These are phyloP conservation scores for Scarus forsteni DNA, from an alignment of 2,797 vertebrate species.

Conservation along the genomic window DNA sequence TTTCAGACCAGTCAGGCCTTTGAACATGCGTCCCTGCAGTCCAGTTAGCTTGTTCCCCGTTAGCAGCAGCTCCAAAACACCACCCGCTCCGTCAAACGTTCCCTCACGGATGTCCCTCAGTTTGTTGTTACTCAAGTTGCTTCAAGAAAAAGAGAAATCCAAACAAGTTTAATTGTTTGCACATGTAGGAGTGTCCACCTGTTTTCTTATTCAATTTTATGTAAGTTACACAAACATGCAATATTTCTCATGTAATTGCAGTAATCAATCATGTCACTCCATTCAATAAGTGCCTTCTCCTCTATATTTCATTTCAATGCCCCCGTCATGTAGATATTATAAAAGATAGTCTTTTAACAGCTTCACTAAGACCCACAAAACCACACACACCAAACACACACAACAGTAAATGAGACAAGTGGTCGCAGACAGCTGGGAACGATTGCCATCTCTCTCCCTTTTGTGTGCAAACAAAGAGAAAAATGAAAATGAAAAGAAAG, in stretches of 20 bases:
- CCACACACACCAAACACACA: constrained; percentile 23
- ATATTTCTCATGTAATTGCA: constrained; percentile 40
- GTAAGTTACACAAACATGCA: not conserved
- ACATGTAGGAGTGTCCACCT: not conserved
- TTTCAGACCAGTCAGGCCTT: constrained; percentile 91
- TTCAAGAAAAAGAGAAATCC: constrained; percentile 63
- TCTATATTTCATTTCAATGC: constrained; percentile 51
- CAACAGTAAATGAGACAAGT: constrained; percentile 50
- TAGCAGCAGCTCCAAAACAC: constrained; percentile 92
- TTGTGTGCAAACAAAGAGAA: constrained; percentile 33
- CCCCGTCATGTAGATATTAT: constrained; percentile 27
- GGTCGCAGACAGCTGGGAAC: constrained; percentile 41
- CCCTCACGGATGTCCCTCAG: constrained; percentile 95
- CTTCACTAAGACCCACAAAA: constrained; percentile 24
- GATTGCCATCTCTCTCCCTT: constrained; percentile 30
- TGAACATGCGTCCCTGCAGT: constrained; percentile 92
- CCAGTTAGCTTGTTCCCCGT: constrained; percentile 94
- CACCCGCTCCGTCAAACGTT: constrained; percentile 88
- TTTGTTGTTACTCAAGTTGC: constrained; percentile 97
- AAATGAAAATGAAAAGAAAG: constrained; percentile 55
- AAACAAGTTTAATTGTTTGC: not conserved
- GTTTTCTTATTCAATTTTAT: not conserved
- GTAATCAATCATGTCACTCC: constrained; percentile 58
- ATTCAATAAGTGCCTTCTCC: constrained; percentile 47
- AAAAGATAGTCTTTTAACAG: constrained; percentile 46